A percentile compares a stretch with the other conserved stretches of the same genome.
Conservation (phyloP, 2,797 vertebrate genomes). For the Austrolebias charrua region DNA sequence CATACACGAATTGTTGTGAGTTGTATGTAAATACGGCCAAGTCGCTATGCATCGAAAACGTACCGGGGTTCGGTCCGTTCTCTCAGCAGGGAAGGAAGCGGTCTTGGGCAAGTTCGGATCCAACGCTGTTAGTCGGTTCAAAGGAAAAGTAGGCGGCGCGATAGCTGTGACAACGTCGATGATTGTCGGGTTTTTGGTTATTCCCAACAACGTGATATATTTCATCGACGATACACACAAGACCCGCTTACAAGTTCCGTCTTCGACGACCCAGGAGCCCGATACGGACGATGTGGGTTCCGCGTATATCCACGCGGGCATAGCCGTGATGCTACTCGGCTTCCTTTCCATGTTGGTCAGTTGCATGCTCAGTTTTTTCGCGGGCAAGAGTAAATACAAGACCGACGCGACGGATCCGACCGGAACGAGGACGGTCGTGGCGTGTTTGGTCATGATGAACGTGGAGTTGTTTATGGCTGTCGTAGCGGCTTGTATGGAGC, state of each 20-base stretch:
- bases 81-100: not conserved
- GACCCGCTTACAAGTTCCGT: rapidly evolving
- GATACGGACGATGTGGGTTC: not conserved
- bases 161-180: slow-evolving; percentile 14
- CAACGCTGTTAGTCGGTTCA: not conserved
- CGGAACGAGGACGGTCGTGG: not conserved
- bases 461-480: slow-evolving; percentile 25
- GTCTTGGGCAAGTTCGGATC: not conserved
- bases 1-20: no score
- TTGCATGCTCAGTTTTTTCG: slow-evolving; percentile 32
- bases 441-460: slow-evolving; percentile 23
- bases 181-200: slow-evolving; percentile 13
- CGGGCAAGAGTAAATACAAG: slow-evolving; percentile 11
- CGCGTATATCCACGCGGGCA: slow-evolving; percentile 16
- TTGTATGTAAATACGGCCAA: no score
- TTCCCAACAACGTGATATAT: slow-evolving; percentile 34
- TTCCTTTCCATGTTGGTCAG: slow-evolving; percentile 17
- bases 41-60: no score
- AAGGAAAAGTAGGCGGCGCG: slow-evolving; percentile 6
- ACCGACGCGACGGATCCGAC: rapidly evolving
- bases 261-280: not conserved
- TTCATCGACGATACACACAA: slow-evolving; percentile 11
- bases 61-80: not conserved
- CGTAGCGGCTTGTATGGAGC: slow-evolving; percentile 26
- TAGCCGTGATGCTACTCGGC: slow-evolving; percentile 3